Conservation (phyloP, 2,113 vertebrate genomes). For the Scytalopus superciliaris region DNA sequence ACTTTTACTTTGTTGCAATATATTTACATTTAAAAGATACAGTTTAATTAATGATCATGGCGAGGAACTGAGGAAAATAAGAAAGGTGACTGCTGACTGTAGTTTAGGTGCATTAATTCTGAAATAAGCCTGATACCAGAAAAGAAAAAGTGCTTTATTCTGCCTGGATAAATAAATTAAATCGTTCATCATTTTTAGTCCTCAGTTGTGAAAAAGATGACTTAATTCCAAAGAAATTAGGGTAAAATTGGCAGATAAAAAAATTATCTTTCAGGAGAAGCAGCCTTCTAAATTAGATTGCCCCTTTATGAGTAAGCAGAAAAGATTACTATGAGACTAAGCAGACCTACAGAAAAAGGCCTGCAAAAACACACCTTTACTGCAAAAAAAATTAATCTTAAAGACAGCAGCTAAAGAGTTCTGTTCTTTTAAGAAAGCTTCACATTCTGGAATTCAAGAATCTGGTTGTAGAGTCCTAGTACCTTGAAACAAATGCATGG, state of each 20-base stretch:
- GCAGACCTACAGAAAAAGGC: not conserved
- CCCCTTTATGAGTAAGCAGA: slow-evolving; percentile 43
- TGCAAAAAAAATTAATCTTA: slow-evolving; percentile 44
- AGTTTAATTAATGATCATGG: not conserved
- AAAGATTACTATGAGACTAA: slow-evolving; percentile 40
- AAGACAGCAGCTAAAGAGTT: slow-evolving; percentile 5
- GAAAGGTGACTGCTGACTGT: not conserved
- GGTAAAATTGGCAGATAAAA: slow-evolving; percentile 33
- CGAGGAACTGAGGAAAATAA: not conserved
- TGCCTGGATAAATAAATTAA: slow-evolving; percentile 1
- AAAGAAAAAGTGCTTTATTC: not conserved
- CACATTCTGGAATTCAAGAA: not conserved
- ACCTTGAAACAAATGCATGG: not conserved
- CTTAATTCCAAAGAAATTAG: not conserved
- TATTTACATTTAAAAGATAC: not conserved
- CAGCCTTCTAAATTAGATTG: slow-evolving; percentile 44
- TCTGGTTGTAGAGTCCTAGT: not conserved
- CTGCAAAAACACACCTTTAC: slow-evolving; percentile 56
- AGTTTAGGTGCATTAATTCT: not conserved
- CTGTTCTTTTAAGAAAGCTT: not conserved
- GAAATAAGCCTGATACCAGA: not conserved
- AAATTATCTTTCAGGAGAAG: not conserved
- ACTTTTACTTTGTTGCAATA: not conserved
- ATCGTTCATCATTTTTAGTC: slow-evolving; percentile 6
- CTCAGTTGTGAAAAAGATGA: not conserved